These are phyloP conservation scores for Diacarnus erythraeanus DNA, from an alignment of 37 sponge, comb jelly and placozoan species.

Conservation along the genomic window DNA sequence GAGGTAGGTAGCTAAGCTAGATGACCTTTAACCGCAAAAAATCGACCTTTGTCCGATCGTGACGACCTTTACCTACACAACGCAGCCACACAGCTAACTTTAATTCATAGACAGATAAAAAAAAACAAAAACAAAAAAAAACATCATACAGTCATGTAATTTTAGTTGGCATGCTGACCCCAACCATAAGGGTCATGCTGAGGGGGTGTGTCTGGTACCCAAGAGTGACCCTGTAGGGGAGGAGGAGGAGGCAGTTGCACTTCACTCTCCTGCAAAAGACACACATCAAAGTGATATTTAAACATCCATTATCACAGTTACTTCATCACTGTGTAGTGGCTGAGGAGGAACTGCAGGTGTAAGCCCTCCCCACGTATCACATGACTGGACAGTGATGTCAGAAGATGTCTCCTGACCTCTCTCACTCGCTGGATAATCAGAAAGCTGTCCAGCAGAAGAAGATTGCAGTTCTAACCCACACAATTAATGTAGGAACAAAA, in stretches of 20 bases:
- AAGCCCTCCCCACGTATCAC: conserved; percentile 66
- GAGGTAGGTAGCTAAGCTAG: too few species aligned
- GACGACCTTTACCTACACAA: too few species aligned
- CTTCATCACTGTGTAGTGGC: conserved; percentile 38
- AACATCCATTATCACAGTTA: neutral
- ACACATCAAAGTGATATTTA: neutral
- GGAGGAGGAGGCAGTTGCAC: conserved; percentile 36
- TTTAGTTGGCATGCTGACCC: too few species aligned
- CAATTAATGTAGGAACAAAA: neutral
- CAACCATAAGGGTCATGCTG: conserved; percentile 22
- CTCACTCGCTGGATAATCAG: neutral
- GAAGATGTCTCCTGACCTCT: neutral
- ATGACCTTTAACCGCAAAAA: too few species aligned
- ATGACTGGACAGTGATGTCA: conserved; percentile 35
- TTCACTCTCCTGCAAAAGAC: conserved; percentile 28
- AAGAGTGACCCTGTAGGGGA: conserved; percentile 16
- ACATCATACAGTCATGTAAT: too few species aligned
- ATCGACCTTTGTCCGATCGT: too few species aligned
- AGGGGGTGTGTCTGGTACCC: conserved; percentile 6
- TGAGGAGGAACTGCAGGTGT: conserved; percentile 10
- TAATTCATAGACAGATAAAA: too few species aligned
- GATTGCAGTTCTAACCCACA: neutral
- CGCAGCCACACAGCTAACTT: too few species aligned
- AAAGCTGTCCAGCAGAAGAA: too few species aligned
- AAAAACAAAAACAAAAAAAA: too few species aligned